Base-by-base conservation (phyloP, 2,888 invertebrate species). In the Rotaria socialis region DNA sequence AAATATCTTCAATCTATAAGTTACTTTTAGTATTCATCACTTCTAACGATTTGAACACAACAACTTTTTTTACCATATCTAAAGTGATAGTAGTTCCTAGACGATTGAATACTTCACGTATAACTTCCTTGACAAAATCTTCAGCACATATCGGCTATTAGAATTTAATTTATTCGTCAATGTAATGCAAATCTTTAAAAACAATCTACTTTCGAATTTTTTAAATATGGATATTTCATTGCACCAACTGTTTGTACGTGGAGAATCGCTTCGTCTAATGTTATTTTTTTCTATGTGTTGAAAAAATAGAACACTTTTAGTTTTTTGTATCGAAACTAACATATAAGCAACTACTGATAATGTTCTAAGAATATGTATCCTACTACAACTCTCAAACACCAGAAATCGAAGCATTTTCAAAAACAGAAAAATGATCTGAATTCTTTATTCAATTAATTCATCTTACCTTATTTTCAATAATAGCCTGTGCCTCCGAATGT, bases 1-100 rank as follows among this genome's bases (percentile, higher is more conserved):
- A 80, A n/a, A 80, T 80, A 80, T 80, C 16, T n/a, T 80, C 80
- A 8, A 80, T 80, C 80, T 80, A 80, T 2, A 67, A 80, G 11
- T 47, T 35, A 14, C 47, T 47, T 10, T 47, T 10, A n/a, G 8
- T n/a, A 80, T 7, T 4, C 10, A 80, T 8, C 11, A 47, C n/a
- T 43, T n/a, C 47, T 43, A 19, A 3, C 0, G 16, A 11, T 43
- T 24, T 14, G 14, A 41, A 43, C 19, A 43, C 8, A 11, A 35
- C 35, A 35, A 35, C 35, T 0, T 0, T 22, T 43, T 24, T 47
- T 80, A 80, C 80, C 80, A 80, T 80, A n/a, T 80, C 80, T 47
- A 80, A 47, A 11, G 80, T 80, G 10, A 80, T n/a, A 43, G 14
- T 14, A 22, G 80, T 80, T 24, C 47, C 47, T 6, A 80, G 3